A percentile compares a stretch with the other conserved stretches of the same genome.
These are phyloP conservation scores for Mesorhabditis belari DNA, from an alignment of 2,888 invertebrate species.

Conservation along the genomic window DNA sequence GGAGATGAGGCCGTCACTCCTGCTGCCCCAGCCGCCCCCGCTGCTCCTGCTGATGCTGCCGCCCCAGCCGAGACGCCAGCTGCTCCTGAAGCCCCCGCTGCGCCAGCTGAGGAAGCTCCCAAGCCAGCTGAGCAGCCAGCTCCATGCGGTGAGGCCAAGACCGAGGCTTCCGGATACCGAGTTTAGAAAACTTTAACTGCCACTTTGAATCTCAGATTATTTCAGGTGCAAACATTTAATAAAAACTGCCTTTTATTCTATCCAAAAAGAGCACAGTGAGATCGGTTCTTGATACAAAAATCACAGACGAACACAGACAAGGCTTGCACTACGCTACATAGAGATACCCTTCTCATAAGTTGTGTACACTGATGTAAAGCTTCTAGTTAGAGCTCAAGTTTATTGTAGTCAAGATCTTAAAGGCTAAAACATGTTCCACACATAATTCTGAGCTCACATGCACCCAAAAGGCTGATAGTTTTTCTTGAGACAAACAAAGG, in stretches of 20 bases:
- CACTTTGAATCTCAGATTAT: background rate
- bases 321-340: no score
- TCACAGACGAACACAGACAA: no score
- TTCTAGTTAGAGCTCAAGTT: no score
- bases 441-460: no score
- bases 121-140: background rate
- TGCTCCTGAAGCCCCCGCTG: slow-evolving; percentile 14
- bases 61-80: slow-evolving; percentile 13
- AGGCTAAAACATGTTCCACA: no score
- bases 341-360: no score
- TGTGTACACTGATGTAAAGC: no score
- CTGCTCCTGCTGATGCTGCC: slow-evolving; percentile 10
- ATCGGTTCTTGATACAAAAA: no score
- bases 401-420: no score
- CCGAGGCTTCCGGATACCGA: slow-evolving; percentile 13
- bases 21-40: slow-evolving; percentile 15
- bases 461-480: no score
- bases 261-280: background rate
- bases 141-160: background rate
- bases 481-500: no score
- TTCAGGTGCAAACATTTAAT: background rate
- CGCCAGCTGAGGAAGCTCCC: slow-evolving; percentile 8
- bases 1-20: slow-evolving; percentile 29
- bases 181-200: slow-evolving; percentile 15
- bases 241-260: background rate